Percentiles rank a stretch among this genome's conserved stretches.
Evolutionary conservation across 2,797 vertebrate genomes (phyloP).

Genomic region (Remorina albescens): DNA sequence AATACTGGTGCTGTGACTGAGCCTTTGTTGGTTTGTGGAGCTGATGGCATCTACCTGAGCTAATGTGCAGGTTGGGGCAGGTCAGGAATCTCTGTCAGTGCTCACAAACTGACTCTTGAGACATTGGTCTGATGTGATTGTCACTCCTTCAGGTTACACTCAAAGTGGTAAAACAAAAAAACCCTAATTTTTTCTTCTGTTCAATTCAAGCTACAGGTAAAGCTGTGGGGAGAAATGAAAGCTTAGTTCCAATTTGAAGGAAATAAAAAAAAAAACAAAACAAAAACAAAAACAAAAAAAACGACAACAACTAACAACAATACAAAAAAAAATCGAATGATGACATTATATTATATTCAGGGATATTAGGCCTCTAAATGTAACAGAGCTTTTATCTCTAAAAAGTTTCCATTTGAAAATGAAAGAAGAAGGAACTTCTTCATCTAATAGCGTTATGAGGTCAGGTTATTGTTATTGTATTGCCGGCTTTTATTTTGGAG

Average conservation of each 20-base stretch:
- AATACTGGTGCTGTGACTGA: background rate
- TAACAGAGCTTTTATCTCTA: background rate
- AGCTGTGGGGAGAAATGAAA: background rate
- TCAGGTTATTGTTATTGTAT: no score
- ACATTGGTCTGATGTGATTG: conserved; percentile 27
- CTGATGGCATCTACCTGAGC: conserved; percentile 29
- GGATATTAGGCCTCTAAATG: background rate
- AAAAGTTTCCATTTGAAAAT: background rate
- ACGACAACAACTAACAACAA: no score
- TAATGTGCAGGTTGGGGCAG: conserved; percentile 62
- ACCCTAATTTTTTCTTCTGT: background rate
- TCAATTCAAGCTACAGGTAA: background rate
- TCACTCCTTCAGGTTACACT: conserved; percentile 1
- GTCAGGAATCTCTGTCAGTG: conserved; percentile 66
- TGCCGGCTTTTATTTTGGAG: no score
- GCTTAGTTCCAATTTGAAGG: background rate
- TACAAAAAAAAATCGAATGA: no score
- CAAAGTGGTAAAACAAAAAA: conserved; percentile 14
- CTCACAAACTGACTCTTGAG: conserved; percentile 29
- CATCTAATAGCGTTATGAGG: no score
- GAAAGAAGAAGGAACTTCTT: no score
- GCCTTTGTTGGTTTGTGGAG: conserved; percentile 15
- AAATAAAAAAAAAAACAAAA: no score
- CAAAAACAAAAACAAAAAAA: no score
- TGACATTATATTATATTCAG: background rate